phyloP scores from a whole-genome alignment of 2,888 invertebrate genomes.

The Hirtodrosophila cameraria region DNA sequence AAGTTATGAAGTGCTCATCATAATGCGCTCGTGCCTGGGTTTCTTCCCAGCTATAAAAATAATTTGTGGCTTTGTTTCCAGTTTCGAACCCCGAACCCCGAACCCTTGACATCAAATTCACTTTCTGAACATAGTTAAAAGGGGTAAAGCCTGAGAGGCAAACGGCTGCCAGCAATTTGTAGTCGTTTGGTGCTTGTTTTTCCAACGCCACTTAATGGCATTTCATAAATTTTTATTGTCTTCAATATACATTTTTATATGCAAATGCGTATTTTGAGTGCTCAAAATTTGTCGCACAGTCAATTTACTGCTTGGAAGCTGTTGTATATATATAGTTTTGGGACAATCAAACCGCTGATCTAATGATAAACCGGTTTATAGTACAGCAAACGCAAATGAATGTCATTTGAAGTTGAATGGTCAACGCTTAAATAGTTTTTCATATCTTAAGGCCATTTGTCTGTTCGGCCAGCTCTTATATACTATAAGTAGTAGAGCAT shows the following conservation, averaged over 20 bases:
- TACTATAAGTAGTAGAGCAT: too few relatives aligned
- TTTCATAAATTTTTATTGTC: constrained; percentile 79
- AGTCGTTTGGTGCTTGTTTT: constrained; percentile 76
- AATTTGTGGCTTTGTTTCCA: constrained; percentile 69
- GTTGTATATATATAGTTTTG: neutral
- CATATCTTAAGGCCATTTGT: too few relatives aligned
- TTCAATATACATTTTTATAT: constrained; percentile 64
- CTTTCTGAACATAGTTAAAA: constrained; percentile 39
- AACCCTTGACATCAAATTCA: constrained; percentile 42
- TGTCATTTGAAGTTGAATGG: too few relatives aligned
- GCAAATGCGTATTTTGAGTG: constrained; percentile 63
- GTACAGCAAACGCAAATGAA: too few relatives aligned
- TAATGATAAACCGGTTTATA: too few relatives aligned
- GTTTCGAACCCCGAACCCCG: too few relatives aligned
- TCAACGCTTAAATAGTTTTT: too few relatives aligned
- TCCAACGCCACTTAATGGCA: constrained; percentile 73
- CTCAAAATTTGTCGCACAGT: constrained; percentile 60
- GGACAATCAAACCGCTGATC: neutral
- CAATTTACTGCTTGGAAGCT: constrained; percentile 15
- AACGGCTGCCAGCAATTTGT: constrained; percentile 74
- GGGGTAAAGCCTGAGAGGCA: constrained; percentile 20
- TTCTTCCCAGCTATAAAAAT: constrained; percentile 75
- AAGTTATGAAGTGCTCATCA: constrained; percentile 44
- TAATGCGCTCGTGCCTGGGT: constrained; percentile 61
- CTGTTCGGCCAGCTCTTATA: too few relatives aligned